Evolutionary conservation across 1,140 invertebrate species (phyloP), one percentile per base, ranked within the genome.

Genomic region (Tetragnatha versicolor): DNA sequence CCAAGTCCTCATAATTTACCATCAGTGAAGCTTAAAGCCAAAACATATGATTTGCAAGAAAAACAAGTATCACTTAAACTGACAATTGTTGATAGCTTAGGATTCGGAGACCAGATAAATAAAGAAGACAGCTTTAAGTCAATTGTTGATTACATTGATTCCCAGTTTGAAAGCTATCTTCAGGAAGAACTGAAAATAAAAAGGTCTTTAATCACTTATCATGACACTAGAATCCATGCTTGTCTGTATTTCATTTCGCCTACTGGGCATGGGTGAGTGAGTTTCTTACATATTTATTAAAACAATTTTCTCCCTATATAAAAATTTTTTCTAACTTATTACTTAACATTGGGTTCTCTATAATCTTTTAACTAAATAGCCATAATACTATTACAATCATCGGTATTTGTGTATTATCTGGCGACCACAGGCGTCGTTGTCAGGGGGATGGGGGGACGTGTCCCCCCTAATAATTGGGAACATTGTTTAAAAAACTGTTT

Each of bases 221-320:
- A 99, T 86, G 98, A 99, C 84, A 94, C 92, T 69, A 88, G 98
- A 60, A 96, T 97, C 81, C 98, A 99, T 88, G 94, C 93, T 60
- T 99, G 98, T 86, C 88, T 99, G 3, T 99, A 99, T 87, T 99
- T 99, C 85, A 97, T 99, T 66, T 97, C 96, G 84, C 98, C 98
- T 17, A 99, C 98, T 73, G 97, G 95, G 80, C 82, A 78, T 83
- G 95, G 94, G 0, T 88, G 68, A 75, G 60, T 37, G 10, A 27
- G n/a, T 20, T 58, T 70, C n/a, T n/a, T n/a, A n/a, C n/a, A n/a
- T n/a, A n/a, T n/a, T n/a, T n/a, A n/a, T n/a, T n/a, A n/a, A n/a
- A n/a, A n/a, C n/a, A n/a, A n/a, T n/a, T n/a, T n/a, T n/a, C n/a
- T n/a, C n/a, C n/a, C n/a, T n/a, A n/a, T n/a, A n/a, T n/a, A n/a